phyloP scores from a whole-genome alignment of 2,888 invertebrate genomes.

The Idaea aversata region DNA sequence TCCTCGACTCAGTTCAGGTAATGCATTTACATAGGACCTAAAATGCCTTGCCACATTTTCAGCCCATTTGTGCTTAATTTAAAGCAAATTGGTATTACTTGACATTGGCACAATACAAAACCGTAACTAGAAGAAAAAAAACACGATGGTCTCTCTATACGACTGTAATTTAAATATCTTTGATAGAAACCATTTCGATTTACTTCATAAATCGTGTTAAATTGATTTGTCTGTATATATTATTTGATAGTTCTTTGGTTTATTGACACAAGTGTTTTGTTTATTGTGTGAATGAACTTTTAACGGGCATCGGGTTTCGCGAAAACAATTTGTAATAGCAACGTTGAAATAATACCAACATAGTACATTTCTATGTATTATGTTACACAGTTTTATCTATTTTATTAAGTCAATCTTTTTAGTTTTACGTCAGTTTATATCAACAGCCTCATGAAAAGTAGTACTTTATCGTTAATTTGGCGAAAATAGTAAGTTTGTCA shows the following conservation, averaged over 20 bases:
- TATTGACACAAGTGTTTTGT: not conserved
- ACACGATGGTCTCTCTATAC: not conserved
- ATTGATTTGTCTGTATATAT: not conserved
- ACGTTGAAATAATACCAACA: not conserved
- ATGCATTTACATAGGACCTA: too few relatives aligned
- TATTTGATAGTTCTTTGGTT: not conserved
- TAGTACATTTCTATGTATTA: not conserved
- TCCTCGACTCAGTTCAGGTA: too few relatives aligned
- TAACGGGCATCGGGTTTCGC: not conserved
- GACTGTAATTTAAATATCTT: not conserved
- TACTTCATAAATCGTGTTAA: not conserved
- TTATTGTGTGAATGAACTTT: not conserved
- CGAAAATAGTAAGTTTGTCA: too few relatives aligned
- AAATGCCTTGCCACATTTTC: too few relatives aligned
- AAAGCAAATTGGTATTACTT: too few relatives aligned
- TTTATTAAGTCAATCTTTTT: not conserved
- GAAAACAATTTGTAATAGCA: not conserved
- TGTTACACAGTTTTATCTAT: not conserved
- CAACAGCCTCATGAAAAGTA: too few relatives aligned
- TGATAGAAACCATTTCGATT: not conserved
- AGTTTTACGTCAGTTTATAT: too few relatives aligned
- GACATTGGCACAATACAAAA: too few relatives aligned
- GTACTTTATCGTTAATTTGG: too few relatives aligned
- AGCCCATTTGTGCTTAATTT: too few relatives aligned
- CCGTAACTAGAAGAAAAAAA: too few relatives aligned